These are phyloP conservation scores for Bombus consobrinus DNA, from an alignment of 1,140 invertebrate species.

Conservation along the genomic window DNA sequence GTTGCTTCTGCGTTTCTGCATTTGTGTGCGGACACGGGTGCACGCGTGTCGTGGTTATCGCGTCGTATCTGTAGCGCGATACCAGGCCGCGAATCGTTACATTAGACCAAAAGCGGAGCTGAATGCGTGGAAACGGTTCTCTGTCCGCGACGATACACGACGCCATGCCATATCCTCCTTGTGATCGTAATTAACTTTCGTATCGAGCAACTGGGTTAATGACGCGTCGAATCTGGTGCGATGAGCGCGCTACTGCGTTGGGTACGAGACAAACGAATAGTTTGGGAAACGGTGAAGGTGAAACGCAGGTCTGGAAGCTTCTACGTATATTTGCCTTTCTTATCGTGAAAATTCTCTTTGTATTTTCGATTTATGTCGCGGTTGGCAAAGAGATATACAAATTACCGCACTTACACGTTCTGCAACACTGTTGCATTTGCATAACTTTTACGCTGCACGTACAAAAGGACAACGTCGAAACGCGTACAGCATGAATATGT, in stretches of 20 bases:
- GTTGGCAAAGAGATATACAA: too few species aligned
- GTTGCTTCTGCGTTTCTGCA: too few species aligned
- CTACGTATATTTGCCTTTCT: too few species aligned
- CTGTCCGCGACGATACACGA: background rate
- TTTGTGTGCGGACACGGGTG: background rate
- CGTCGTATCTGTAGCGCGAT: slow-evolving; percentile 48
- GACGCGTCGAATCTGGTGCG: slow-evolving; percentile 4
- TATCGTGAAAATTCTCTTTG: too few species aligned
- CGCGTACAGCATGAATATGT: too few species aligned
- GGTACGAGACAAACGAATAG: background rate
- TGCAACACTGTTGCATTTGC: too few species aligned
- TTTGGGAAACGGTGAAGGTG: too few species aligned
- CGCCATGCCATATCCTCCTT: background rate
- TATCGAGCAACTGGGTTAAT: background rate
- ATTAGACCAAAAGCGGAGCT: slow-evolving; percentile 27
- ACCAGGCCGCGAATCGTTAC: slow-evolving; percentile 17
- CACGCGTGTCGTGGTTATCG: slow-evolving; percentile 44
- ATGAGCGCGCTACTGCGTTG: background rate
- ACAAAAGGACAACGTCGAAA: too few species aligned
- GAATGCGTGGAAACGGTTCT: slow-evolving; percentile 14
- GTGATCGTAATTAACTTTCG: background rate
- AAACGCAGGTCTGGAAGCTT: too few species aligned
- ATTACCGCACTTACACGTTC: too few species aligned
- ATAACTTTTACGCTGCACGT: too few species aligned
- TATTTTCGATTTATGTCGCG: too few species aligned